Percentiles rank a stretch among this genome's conserved stretches.
Conservation (phyloP, 2,113 vertebrate species). For the Aegotheles bennettii region DNA sequence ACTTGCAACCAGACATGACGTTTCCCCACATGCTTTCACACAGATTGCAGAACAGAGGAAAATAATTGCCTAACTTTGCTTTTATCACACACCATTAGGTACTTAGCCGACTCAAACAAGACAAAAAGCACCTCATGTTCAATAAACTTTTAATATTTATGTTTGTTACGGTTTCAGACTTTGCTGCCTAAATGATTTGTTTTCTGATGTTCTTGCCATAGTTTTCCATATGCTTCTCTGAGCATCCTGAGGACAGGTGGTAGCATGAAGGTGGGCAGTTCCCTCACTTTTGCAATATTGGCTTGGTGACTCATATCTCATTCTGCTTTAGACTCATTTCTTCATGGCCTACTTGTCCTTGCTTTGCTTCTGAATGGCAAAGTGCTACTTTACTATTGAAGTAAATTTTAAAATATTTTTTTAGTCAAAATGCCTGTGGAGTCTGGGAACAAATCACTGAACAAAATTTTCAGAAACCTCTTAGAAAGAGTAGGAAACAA, state of each 20-base stretch:
- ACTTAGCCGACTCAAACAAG: neutral
- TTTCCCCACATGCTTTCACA: neutral
- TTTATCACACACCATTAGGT: slow-evolving; percentile 38
- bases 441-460: neutral
- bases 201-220: neutral
- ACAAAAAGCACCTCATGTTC: neutral
- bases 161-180: neutral
- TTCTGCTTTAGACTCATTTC: neutral
- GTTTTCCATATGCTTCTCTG: neutral
- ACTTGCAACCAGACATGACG: neutral
- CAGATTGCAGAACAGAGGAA: slow-evolving; percentile 30
- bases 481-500: neutral
- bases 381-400: neutral
- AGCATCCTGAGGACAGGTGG: neutral
- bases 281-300: neutral
- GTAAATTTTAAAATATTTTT: neutral
- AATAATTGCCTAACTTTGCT: slow-evolving; percentile 38
- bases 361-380: neutral
- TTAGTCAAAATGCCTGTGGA: neutral
- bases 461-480: neutral
- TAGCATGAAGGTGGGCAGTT: neutral
- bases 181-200: neutral
- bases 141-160: neutral
- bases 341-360: neutral
- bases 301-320: neutral